phyloP scores from a whole-genome alignment of 2,888 invertebrate genomes.

The Leucophenga maculata region DNA sequence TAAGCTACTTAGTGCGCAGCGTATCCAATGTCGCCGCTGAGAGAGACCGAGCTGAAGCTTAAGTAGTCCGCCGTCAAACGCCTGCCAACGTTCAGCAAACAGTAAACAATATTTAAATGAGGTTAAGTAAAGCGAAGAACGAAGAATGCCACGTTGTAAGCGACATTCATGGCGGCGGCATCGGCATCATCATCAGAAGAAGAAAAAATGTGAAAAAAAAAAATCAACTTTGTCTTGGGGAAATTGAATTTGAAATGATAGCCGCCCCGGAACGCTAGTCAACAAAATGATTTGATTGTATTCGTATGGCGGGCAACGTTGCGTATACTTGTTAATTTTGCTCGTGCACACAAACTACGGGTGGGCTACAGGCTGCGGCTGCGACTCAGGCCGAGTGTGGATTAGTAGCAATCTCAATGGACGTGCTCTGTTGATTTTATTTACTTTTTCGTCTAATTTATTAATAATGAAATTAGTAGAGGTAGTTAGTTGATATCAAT shows the following conservation, averaged over 20 bases:
- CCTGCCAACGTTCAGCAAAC: constrained; percentile 29
- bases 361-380: background rate
- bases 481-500: background rate
- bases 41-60: no score
- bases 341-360: background rate
- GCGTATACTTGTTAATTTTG: constrained; percentile 24
- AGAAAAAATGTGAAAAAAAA: background rate
- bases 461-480: constrained; percentile 18
- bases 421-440: background rate
- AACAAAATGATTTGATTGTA: background rate
- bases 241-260: constrained; percentile 59
- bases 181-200: background rate
- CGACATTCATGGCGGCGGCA: background rate
- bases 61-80: no score
- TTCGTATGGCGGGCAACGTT: constrained; percentile 15
- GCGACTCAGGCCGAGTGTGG: background rate
- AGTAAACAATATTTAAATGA: constrained; percentile 62
- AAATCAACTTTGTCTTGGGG: constrained; percentile 36
- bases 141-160: background rate
- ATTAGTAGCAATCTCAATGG: background rate
- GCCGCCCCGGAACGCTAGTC: background rate
- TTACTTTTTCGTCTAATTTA: constrained; percentile 11
- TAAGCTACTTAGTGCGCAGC: constrained; percentile 54
- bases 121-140: constrained; percentile 40
- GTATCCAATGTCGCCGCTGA: background rate